A percentile compares a stretch with the other conserved stretches of the same genome.
Evolutionary conservation across 1,140 invertebrate species (phyloP).

Genomic region (Conopomorpha cramerella): DNA sequence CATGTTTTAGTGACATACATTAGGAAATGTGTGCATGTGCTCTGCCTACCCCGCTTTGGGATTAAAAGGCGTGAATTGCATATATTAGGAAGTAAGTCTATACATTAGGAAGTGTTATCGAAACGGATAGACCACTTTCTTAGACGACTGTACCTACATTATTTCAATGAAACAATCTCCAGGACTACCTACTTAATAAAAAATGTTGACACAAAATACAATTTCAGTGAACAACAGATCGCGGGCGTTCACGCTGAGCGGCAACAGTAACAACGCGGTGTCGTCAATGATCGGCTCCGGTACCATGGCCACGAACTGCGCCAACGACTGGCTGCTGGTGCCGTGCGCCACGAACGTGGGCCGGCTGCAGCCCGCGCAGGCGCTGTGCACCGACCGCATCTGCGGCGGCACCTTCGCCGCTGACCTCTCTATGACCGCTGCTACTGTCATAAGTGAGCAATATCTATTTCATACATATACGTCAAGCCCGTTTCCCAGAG

Average conservation of each 20-base stretch:
- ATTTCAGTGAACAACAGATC: constrained; percentile 66
- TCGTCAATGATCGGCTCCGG: constrained; percentile 70
- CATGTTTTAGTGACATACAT: too few species aligned
- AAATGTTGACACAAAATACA: background rate
- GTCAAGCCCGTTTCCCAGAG: too few species aligned
- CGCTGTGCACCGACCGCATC: constrained; percentile 70
- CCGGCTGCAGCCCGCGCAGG: constrained; percentile 53
- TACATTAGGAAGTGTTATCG: too few species aligned
- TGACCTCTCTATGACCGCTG: constrained; percentile 62
- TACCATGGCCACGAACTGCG: constrained; percentile 63
- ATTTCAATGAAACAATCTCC: too few species aligned
- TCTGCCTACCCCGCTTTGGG: too few species aligned
- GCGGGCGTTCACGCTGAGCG: constrained; percentile 72
- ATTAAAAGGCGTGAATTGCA: too few species aligned
- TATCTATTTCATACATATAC: constrained; percentile 1
- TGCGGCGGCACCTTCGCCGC: constrained; percentile 74
- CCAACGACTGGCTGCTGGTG: constrained; percentile 77
- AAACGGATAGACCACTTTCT: too few species aligned
- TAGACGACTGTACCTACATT: too few species aligned
- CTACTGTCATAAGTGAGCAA: constrained; percentile 69
- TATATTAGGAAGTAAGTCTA: too few species aligned
- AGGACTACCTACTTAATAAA: too few species aligned
- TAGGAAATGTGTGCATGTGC: too few species aligned
- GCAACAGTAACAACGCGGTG: constrained; percentile 70
- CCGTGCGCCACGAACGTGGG: constrained; percentile 74